These are phyloP conservation scores for Phengaris alcon DNA, from an alignment of 2,888 invertebrate species.

Conservation along the genomic window DNA sequence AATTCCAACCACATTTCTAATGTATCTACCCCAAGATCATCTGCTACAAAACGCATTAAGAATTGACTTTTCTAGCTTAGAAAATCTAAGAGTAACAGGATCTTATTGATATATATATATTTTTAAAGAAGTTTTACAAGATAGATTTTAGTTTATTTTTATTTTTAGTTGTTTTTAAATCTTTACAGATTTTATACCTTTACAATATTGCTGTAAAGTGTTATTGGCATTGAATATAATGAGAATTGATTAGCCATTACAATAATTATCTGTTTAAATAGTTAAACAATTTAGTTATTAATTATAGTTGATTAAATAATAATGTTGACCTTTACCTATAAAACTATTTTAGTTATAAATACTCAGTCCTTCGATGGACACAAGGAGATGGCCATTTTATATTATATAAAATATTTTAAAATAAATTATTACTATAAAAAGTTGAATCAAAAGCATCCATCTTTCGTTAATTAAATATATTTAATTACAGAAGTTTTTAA, in stretches of 20 bases:
- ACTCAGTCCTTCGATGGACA: neutral
- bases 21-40: too few relatives aligned
- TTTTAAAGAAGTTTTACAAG: too few relatives aligned
- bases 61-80: too few relatives aligned
- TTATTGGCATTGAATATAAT: neutral
- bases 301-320: neutral
- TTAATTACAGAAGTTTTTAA: too few relatives aligned
- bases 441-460: too few relatives aligned
- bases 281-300: slow-evolving; percentile 16
- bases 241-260: slow-evolving; percentile 4
- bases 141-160: too few relatives aligned
- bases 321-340: slow-evolving; percentile 15
- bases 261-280: slow-evolving; percentile 11
- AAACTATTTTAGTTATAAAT: slow-evolving; percentile 1
- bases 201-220: neutral
- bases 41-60: too few relatives aligned
- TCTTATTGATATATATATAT: too few relatives aligned
- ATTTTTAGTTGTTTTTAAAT: neutral
- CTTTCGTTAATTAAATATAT: too few relatives aligned
- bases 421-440: too few relatives aligned
- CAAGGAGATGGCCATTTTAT: neutral
- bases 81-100: too few relatives aligned
- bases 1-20: too few relatives aligned
- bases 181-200: neutral
- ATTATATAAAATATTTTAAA: neutral